phyloP scores from a whole-genome alignment of 2,797 vertebrate species.

The Rhinichthys osculus region DNA sequence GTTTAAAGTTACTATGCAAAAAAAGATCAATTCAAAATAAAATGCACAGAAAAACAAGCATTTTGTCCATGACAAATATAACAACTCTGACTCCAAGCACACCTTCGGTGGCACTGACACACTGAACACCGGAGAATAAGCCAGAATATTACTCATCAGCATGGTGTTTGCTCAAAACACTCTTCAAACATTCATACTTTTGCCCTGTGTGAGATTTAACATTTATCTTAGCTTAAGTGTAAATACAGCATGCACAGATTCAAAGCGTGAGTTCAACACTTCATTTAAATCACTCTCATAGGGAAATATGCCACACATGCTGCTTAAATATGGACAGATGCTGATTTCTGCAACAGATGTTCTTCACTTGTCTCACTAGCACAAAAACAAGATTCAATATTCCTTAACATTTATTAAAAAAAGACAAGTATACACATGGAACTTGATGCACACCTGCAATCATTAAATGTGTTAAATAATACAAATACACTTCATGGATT shows the following conservation, averaged over 20 bases:
- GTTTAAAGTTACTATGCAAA: too few relatives aligned
- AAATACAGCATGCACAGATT: not conserved
- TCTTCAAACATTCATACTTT: not conserved
- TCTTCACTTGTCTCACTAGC: not conserved
- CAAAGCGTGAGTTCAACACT: not conserved
- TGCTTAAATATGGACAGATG: not conserved
- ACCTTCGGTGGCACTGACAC: not conserved
- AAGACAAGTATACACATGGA: too few relatives aligned
- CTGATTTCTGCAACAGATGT: slow-evolving; percentile 3
- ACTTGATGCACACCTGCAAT: not conserved
- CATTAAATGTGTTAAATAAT: not conserved
- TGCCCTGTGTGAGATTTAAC: not conserved
- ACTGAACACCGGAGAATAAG: not conserved
- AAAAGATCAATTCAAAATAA: too few relatives aligned
- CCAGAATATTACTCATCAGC: not conserved
- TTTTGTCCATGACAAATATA: not conserved
- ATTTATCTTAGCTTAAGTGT: not conserved
- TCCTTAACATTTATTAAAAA: not conserved
- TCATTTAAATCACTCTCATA: not conserved
- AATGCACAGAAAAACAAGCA: too few relatives aligned
- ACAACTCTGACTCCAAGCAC: not conserved
- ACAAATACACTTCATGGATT: not conserved
- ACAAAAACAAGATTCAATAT: not conserved
- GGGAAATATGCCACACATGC: not conserved
- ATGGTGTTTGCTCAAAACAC: not conserved